Evolutionary conservation across 1,140 invertebrate species (phyloP).

Genomic region (Helicoverpa zea): DNA sequence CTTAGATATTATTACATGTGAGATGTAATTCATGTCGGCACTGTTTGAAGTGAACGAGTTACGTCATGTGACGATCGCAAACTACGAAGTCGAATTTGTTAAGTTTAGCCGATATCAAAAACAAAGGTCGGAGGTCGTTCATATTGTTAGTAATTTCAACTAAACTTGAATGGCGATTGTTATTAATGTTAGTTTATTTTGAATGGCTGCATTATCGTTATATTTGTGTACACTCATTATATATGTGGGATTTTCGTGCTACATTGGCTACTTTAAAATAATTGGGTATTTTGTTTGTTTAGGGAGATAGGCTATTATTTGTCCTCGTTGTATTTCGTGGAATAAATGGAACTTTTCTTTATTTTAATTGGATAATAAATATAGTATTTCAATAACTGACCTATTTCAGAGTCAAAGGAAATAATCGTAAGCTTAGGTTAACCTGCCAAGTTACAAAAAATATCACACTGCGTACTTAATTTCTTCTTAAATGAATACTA

Average conservation of each 20-base stretch:
- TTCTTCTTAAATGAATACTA: no score
- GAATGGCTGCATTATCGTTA: constrained; percentile 37
- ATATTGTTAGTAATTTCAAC: constrained; percentile 58
- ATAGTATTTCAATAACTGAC: background rate
- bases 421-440: background rate
- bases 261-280: background rate
- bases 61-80: constrained; percentile 56
- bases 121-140: constrained; percentile 53
- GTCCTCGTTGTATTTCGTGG: constrained; percentile 14
- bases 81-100: constrained; percentile 53
- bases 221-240: constrained; percentile 30
- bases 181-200: constrained; percentile 39
- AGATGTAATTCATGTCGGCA: constrained; percentile 42
- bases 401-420: background rate
- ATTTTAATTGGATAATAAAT: background rate
- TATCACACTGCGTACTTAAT: no score
- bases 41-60: constrained; percentile 49
- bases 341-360: background rate
- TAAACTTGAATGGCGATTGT: constrained; percentile 57
- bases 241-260: constrained; percentile 11
- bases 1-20: constrained; percentile 9
- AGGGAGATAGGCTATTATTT: background rate
- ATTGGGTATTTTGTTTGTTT: constrained; percentile 7
- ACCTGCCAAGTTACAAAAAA: background rate
- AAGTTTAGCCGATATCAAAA: constrained; percentile 55